Percentiles rank a stretch among this genome's conserved stretches.
Conservation (phyloP, 2,113 vertebrate species). For the Cricetomys ansorgei region DNA sequence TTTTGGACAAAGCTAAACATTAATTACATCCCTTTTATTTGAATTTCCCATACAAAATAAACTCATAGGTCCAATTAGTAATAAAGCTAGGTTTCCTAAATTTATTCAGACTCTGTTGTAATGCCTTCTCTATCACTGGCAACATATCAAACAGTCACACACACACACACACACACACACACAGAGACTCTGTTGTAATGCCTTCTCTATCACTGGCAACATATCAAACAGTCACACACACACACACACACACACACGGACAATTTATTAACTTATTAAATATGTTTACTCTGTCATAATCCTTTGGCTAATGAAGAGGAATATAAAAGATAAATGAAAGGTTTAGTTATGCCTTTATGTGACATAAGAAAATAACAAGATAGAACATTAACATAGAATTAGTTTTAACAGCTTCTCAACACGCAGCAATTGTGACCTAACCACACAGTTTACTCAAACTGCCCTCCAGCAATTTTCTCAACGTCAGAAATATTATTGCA, state of each 20-base stretch:
- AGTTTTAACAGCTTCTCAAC: background rate
- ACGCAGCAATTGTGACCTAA: background rate
- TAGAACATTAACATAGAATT: background rate
- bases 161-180: no score
- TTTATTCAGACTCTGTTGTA: background rate
- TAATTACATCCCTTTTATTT: slow-evolving; percentile 31
- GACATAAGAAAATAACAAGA: background rate
- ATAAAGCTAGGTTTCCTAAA: background rate
- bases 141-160: background rate
- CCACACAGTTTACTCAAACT: background rate
- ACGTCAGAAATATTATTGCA: background rate
- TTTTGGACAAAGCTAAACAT: background rate
- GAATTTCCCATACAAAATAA: slow-evolving; percentile 2
- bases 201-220: background rate
- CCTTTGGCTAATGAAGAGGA: background rate
- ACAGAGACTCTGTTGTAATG: background rate
- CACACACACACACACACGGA: no score
- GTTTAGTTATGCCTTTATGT: background rate
- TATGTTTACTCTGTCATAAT: background rate
- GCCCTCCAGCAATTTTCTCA: background rate
- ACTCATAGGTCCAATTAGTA: slow-evolving; percentile 33
- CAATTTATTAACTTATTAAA: slow-evolving; percentile 4
- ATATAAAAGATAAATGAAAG: background rate
- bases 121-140: background rate
- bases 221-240: background rate